Percentiles rank a stretch among this genome's conserved stretches.
These are phyloP conservation scores for Serrognathus titanus DNA, from an alignment of 2,888 invertebrate genomes.

Conservation along the genomic window DNA sequence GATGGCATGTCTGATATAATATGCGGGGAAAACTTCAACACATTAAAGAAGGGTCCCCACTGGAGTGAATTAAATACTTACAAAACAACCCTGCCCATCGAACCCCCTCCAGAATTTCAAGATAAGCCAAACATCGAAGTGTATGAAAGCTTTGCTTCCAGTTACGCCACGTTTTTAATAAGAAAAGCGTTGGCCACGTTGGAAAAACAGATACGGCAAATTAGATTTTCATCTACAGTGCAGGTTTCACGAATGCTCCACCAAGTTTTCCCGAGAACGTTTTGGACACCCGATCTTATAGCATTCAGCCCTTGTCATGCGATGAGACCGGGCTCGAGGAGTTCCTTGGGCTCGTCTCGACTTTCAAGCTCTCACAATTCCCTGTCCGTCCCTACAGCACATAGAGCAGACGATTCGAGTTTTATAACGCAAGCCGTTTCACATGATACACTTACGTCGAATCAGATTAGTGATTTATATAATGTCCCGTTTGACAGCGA, in stretches of 20 bases:
- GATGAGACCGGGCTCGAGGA: slow-evolving; percentile 68
- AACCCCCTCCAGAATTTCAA: slow-evolving; percentile 84
- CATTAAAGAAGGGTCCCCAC: slow-evolving; percentile 73
- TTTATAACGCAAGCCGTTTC: slow-evolving; percentile 88
- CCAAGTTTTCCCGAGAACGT: slow-evolving; percentile 37
- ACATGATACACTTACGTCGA: slow-evolving; percentile 74
- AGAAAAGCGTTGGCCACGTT: slow-evolving; percentile 7
- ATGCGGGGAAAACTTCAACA: slow-evolving; percentile 79
- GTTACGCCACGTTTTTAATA: slow-evolving; percentile 13
- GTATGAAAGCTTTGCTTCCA: slow-evolving; percentile 13
- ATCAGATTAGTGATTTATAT: slow-evolving; percentile 79
- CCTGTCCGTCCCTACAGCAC: slow-evolving; percentile 64
- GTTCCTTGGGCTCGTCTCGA: slow-evolving; percentile 72
- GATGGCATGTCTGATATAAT: slow-evolving; percentile 73
- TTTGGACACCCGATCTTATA: slow-evolving; percentile 58
- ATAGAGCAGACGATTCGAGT: slow-evolving; percentile 78
- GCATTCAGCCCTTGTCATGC: slow-evolving; percentile 60
- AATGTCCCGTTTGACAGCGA: slow-evolving; percentile 87
- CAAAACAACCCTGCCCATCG: slow-evolving; percentile 64
- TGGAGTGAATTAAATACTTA: slow-evolving; percentile 52
- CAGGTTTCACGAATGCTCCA: slow-evolving; percentile 9
- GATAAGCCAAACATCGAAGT: slow-evolving; percentile 50
- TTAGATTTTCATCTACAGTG: neutral
- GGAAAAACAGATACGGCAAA: neutral
- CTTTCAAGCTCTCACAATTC: slow-evolving; percentile 85